Base-by-base conservation (phyloP, 2,888 invertebrate genomes). In the Hyppa rectilinea region DNA sequence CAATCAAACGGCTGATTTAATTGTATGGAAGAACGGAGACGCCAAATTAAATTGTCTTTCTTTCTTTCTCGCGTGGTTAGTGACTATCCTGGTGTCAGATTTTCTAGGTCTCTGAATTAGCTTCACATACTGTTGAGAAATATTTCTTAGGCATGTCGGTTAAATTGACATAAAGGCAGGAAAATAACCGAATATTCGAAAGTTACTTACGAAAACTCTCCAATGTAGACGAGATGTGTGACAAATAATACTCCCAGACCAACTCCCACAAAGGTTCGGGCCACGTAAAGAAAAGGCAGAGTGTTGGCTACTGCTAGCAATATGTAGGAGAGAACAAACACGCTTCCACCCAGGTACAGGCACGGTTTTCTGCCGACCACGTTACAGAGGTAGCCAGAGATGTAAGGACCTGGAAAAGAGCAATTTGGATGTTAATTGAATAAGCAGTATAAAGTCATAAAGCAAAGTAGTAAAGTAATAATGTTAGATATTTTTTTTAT, bases 341-440 rank as follows among this genome's bases (percentile, higher is more conserved):
- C 6, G 0, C 70, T 4, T 0, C 87, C 88, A 6, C 86, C 88
- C 0, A 88, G 20, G 17, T 87, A 36, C 0, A 91, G 55, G 43
- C 88, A 86, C 17, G 85, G 85, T 56, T 88, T 91, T 2, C 92
- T 77, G 4, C 92, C 92, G 4, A 80, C 74, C 14, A 65, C 43
- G 45, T 91, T 91, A 0, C 87, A 85, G 0, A 91, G n/a, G 65
- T 84, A 89, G 0, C 88, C 88, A 0, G 87, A 78, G 36, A 89
- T 26, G 45, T 85, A 87, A 1, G 90, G 85, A 31, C 91, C 92
- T 92, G 82, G 40, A 31, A 36, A 36, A 36, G 36, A 36, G 10
- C 10, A 36, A 10, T 36, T 36, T 36, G 31, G 10, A 36, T 36
- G 36, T 36, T 10, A 36, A 10, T 36, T n/a, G n/a, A n/a, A n/a